These are phyloP conservation scores for Serranochromis macrocephalus DNA, from an alignment of 2,113 vertebrate genomes.

Conservation along the genomic window DNA sequence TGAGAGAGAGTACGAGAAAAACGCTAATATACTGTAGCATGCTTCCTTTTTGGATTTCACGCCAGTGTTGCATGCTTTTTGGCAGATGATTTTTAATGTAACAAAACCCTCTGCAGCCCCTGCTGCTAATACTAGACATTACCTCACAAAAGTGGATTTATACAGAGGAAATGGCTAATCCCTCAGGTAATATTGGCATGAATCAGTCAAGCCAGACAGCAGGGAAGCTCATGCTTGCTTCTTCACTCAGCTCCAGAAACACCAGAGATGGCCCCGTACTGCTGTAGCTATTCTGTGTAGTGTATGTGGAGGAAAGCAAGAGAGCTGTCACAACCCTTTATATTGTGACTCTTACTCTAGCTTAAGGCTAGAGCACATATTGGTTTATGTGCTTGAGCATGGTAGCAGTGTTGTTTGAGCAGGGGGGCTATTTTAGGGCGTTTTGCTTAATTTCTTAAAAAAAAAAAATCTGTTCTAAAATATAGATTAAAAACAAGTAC, in stretches of 20 bases:
- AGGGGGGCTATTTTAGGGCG: not conserved
- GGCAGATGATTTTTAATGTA: slow-evolving; percentile 16
- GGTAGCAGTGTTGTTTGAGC: not conserved
- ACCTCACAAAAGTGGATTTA: slow-evolving; percentile 64
- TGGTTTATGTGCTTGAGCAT: not conserved
- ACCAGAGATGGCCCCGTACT: not conserved
- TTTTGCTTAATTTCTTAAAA: not conserved
- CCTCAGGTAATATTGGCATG: slow-evolving; percentile 58
- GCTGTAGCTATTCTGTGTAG: not conserved
- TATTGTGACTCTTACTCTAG: not conserved
- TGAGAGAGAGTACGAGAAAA: not conserved
- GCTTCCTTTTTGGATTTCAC: slow-evolving; percentile 40
- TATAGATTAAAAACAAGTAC: not conserved
- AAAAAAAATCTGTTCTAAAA: not conserved
- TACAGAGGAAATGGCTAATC: slow-evolving; percentile 58
- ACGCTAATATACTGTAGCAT: not conserved
- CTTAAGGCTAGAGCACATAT: not conserved
- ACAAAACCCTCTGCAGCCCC: slow-evolving; percentile 15
- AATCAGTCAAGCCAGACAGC: slow-evolving; percentile 49
- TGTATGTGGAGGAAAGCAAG: not conserved
- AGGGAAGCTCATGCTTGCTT: slow-evolving; percentile 12
- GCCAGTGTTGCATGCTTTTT: slow-evolving; percentile 20
- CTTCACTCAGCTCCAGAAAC: not conserved
- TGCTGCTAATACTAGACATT: slow-evolving; percentile 58
- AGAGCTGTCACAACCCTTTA: slow-evolving; percentile 38